Conservation (phyloP, 2,888 invertebrate species). For the Hirtodrosophila confusa region DNA sequence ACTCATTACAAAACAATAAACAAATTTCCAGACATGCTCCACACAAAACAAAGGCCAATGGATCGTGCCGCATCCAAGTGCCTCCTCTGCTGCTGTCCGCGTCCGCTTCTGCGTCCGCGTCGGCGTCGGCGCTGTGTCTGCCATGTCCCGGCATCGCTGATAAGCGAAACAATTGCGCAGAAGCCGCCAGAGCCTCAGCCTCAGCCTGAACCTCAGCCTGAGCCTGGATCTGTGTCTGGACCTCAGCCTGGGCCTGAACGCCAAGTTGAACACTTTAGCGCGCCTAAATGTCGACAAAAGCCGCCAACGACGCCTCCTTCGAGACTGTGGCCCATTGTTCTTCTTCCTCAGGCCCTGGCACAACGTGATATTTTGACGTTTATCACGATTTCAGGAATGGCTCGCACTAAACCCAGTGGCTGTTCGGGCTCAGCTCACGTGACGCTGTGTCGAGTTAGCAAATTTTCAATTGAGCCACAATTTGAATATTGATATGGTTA, state of each 20-base stretch:
- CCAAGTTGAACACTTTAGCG: slow-evolving; percentile 78
- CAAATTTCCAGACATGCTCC: slow-evolving; percentile 78
- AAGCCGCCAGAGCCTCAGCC: slow-evolving; percentile 37
- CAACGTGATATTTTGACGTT: slow-evolving; percentile 80
- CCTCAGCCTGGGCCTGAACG: slow-evolving; percentile 33
- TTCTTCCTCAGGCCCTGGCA: slow-evolving; percentile 36
- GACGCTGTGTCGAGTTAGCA: slow-evolving; percentile 62
- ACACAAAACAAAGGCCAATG: slow-evolving; percentile 61
- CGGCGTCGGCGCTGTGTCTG: slow-evolving; percentile 71
- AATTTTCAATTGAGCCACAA: slow-evolving; percentile 80
- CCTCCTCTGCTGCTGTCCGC: slow-evolving; percentile 14
- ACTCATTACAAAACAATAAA: slow-evolving; percentile 82
- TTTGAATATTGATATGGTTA: slow-evolving; percentile 76
- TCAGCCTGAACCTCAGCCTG: slow-evolving; percentile 10
- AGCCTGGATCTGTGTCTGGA: slow-evolving; percentile 8
- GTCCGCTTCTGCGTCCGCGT: slow-evolving; percentile 23
- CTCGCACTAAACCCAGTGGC: slow-evolving; percentile 13
- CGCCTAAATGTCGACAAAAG: slow-evolving; percentile 73
- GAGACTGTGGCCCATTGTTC: slow-evolving; percentile 62
- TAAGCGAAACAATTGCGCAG: slow-evolving; percentile 79
- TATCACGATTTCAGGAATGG: slow-evolving; percentile 73
- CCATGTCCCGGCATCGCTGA: slow-evolving; percentile 75
- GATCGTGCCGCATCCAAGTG: slow-evolving; percentile 65
- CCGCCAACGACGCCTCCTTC: slow-evolving; percentile 73
- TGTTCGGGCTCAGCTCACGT: slow-evolving; percentile 14